Conservation (phyloP, 1,140 invertebrate species). For the Lamellibrachia luymesi region DNA sequence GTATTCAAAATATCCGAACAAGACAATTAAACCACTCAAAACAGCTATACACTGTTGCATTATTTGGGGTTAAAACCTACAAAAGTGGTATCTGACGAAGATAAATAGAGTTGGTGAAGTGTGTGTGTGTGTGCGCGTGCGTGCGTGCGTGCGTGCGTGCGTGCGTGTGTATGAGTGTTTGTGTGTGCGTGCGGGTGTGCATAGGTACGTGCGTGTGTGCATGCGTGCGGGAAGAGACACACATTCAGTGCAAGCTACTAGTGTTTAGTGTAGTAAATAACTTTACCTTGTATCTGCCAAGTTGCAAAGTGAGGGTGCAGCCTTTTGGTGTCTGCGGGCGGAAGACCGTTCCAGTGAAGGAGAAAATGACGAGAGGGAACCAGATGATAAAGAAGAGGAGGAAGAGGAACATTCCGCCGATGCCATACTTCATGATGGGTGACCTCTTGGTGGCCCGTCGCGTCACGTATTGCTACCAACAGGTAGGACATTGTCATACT, state of each 20-base stretch:
- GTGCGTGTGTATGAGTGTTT: neutral
- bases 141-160: too few species aligned
- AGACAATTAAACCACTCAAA: too few species aligned
- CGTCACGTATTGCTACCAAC: constrained; percentile 76
- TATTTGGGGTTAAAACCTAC: neutral
- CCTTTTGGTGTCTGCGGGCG: constrained; percentile 82
- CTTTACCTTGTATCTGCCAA: constrained; percentile 64
- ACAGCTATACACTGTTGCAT: too few species aligned
- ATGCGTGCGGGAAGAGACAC: neutral
- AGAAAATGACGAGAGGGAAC: constrained; percentile 95
- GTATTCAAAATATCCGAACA: too few species aligned
- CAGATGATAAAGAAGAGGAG: constrained; percentile 92
- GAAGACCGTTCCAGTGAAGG: constrained; percentile 91
- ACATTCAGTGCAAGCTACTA: neutral
- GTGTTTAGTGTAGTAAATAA: neutral
- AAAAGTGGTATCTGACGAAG: neutral
- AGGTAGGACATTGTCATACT: neutral
- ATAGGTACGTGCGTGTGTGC: neutral
- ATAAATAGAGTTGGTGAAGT: neutral
- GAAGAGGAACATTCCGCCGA: constrained; percentile 84
- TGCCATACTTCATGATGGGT: constrained; percentile 80
- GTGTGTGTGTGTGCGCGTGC: neutral
- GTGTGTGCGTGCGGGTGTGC: neutral
- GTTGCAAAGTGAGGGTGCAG: constrained; percentile 76
- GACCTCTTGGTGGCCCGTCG: constrained; percentile 80